Evolutionary conservation across 2,888 invertebrate species (phyloP).

Genomic region (Ctenicera cuprea): DNA sequence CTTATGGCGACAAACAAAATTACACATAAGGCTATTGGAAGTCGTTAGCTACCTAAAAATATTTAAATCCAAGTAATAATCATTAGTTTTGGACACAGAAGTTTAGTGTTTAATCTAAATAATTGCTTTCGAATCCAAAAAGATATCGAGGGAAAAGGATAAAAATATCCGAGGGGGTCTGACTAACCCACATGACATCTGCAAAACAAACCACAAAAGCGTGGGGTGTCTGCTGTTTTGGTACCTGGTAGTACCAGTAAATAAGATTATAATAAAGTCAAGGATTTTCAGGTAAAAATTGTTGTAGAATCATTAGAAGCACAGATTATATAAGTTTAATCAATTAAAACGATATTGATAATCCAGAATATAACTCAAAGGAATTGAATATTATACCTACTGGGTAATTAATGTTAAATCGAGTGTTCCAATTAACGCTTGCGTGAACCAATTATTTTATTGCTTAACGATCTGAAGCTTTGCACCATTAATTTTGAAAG

Average conservation of each 20-base stretch:
- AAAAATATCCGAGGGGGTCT: constrained; percentile 22
- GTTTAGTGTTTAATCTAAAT: constrained; percentile 25
- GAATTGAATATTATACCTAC: constrained; percentile 9
- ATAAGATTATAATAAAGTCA: constrained; percentile 34
- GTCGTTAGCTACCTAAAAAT: constrained; percentile 15
- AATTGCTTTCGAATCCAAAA: not conserved
- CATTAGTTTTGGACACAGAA: constrained; percentile 21
- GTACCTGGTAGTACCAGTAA: constrained; percentile 35
- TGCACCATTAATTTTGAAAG: constrained; percentile 24
- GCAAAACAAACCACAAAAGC: constrained; percentile 29
- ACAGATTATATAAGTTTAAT: not conserved
- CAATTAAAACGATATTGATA: not conserved
- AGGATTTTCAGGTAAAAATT: constrained; percentile 29
- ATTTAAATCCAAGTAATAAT: constrained; percentile 17
- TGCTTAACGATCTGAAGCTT: constrained; percentile 22
- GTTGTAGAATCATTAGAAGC: not conserved
- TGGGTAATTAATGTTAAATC: constrained; percentile 14
- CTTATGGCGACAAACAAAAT: not conserved
- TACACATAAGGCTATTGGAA: not conserved
- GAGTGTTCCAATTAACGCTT: constrained; percentile 27
- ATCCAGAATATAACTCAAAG: not conserved
- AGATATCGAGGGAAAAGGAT: not conserved
- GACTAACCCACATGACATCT: constrained; percentile 17
- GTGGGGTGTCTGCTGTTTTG: constrained; percentile 24
- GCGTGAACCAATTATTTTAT: constrained; percentile 29